Base-by-base conservation (phyloP, 2,113 vertebrate genomes). In the Paradisaea rubra region DNA sequence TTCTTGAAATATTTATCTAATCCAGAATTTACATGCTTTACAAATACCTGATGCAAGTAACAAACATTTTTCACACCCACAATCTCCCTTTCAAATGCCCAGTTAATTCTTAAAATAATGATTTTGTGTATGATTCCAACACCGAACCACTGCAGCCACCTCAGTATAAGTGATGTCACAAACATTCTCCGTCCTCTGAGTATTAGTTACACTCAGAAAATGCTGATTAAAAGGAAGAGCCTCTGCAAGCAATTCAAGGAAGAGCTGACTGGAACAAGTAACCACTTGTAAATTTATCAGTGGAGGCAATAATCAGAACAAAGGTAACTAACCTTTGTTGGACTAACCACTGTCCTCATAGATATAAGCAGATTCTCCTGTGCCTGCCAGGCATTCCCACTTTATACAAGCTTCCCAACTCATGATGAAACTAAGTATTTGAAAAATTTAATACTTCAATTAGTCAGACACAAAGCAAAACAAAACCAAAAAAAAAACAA, bases 1-100 rank as follows among this genome's bases (percentile, higher is more conserved):
- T 93, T 49, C 63, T 94, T 92, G 93, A 95, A 92, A 92, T 96
- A 89, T 86, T 94, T 97, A 73, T 91, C 89, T 86, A 88, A 74
- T 53, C 11, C 50, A 89, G 73, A 84, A 87, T 76, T 72, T 39
- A 59, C 12, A 50, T 12, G 9, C 59, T 80, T 72, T 84, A 52
- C 12, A 84, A 93, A 81, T 44, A 72, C 30, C 42, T 44, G 10
- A 52, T 28, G 41, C 33, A 74, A 92, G 74, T 44, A 94, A 59
- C 16, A 4, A 33, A 39, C 6, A 57, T 49, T 69, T 78, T 85
- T 61, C 50, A 80, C 4, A 1, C 35, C 30, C 71, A 61, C 30
- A 30, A 41, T 39, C 50, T 82, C 68, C 76, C 20, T 71, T 78
- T 69, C 79, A 73, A 88, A 79, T 21, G 30, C 39, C 66, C 33